phyloP scores from a whole-genome alignment of 35 echinoderm and acorn worm genomes.

The Apostichopus californicus region DNA sequence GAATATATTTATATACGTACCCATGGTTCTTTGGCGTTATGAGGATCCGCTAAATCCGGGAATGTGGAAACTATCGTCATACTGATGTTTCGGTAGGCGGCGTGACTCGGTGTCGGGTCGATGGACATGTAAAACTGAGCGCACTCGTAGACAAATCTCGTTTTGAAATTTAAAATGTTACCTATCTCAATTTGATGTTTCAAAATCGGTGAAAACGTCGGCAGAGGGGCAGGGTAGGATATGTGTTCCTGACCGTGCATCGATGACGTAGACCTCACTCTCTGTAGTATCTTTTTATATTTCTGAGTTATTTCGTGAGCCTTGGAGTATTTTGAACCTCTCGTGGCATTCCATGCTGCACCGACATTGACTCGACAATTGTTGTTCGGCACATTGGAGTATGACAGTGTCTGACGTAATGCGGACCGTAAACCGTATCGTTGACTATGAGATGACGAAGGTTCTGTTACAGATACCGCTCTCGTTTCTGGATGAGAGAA shows the following conservation, averaged over 20 bases:
- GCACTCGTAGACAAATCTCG: constrained; percentile 72
- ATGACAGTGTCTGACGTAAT: neutral
- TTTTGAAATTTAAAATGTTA: constrained; percentile 66
- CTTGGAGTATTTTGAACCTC: constrained; percentile 41
- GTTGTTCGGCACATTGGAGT: neutral
- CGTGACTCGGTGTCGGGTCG: constrained; percentile 66
- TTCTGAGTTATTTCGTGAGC: constrained; percentile 67
- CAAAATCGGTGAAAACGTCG: constrained; percentile 64
- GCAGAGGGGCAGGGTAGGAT: constrained; percentile 61
- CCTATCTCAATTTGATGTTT: constrained; percentile 66
- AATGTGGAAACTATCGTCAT: constrained; percentile 64
- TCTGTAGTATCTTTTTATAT: constrained; percentile 72
- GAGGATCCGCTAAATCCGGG: constrained; percentile 42
- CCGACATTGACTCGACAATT: neutral
- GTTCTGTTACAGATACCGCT: neutral
- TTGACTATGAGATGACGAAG: neutral
- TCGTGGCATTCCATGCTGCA: neutral
- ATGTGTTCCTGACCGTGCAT: constrained; percentile 35
- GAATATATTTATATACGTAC: constrained; percentile 2
- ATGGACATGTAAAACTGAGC: constrained; percentile 78
- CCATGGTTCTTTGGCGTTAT: constrained; percentile 39
- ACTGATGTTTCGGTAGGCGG: constrained; percentile 77
- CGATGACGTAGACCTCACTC: constrained; percentile 22
- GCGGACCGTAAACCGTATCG: neutral
- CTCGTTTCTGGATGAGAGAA: neutral